A percentile compares a stretch with the other conserved stretches of the same genome.
phyloP scores from a whole-genome alignment of 2,797 vertebrate species.

The Aselliscus stoliczkanus region DNA sequence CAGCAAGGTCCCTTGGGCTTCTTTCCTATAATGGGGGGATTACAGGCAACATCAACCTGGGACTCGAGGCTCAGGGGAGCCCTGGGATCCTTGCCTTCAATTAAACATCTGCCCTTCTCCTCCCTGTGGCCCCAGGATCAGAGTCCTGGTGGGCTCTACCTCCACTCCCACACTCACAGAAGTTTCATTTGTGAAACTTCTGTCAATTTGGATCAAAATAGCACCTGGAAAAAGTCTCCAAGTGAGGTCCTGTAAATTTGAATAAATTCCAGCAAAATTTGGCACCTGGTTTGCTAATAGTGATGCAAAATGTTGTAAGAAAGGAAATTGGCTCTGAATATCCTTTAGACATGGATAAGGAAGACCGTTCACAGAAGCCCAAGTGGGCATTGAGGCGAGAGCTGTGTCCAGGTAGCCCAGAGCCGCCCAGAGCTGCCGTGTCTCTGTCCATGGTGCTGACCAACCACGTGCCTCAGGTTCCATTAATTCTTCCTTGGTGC shows the following conservation, averaged over 20 bases:
- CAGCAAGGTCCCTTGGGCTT: not conserved
- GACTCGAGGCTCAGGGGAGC: not conserved
- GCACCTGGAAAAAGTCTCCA: not conserved
- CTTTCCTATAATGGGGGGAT: not conserved
- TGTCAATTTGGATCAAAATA: not conserved
- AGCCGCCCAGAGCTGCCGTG: fast-evolving
- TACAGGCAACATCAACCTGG: not conserved
- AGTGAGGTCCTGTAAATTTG: not conserved
- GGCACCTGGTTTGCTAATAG: not conserved
- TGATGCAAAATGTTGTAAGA: not conserved
- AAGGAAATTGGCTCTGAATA: not conserved
- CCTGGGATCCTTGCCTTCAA: not conserved
- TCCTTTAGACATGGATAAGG: fast-evolving
- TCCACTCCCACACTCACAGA: not conserved
- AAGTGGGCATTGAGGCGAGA: fast-evolving
- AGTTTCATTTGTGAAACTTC: not conserved
- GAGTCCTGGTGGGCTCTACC: not conserved
- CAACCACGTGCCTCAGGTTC: fast-evolving
- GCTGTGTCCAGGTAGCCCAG: fast-evolving
- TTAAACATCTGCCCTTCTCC: conserved; percentile 20
- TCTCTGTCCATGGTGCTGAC: conserved; percentile 37
- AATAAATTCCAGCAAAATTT: not conserved
- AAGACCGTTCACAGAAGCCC: not conserved
- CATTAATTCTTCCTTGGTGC: fast-evolving
- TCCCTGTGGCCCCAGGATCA: not conserved